Conservation (phyloP, 2,888 invertebrate species). For the Oscheius onirici region DNA sequence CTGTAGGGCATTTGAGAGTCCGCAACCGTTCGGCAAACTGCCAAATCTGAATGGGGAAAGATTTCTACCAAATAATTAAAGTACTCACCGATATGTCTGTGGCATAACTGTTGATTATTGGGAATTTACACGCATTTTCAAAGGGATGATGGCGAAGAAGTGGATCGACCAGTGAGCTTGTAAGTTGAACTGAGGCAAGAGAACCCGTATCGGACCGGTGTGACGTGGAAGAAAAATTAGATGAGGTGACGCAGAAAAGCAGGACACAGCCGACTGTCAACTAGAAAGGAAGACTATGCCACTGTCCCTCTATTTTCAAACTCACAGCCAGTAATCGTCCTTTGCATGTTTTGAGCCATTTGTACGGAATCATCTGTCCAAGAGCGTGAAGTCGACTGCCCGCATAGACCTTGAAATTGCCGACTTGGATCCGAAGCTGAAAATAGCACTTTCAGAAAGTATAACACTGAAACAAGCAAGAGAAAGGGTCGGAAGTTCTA, state of each 20-base stretch:
- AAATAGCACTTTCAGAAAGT: too few species aligned
- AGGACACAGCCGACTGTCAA: constrained; percentile 12
- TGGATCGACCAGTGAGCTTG: background rate
- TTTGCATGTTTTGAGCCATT: constrained; percentile 10
- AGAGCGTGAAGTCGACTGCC: too few species aligned
- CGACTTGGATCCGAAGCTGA: too few species aligned
- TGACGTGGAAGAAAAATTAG: background rate
- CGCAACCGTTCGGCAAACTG: constrained; percentile 37
- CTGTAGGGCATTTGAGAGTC: constrained; percentile 37
- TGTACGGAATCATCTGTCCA: background rate
- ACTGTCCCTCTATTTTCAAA: background rate
- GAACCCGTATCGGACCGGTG: background rate
- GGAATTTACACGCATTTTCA: constrained; percentile 48
- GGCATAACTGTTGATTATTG: constrained; percentile 41
- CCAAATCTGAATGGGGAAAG: constrained; percentile 1
- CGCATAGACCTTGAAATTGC: too few species aligned
- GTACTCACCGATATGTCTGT: constrained; percentile 21
- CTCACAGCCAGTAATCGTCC: constrained; percentile 8
- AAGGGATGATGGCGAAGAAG: constrained; percentile 41
- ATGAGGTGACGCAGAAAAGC: constrained; percentile 5
- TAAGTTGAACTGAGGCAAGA: too few species aligned
- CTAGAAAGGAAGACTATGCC: constrained; percentile 1
- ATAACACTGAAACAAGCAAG: too few species aligned
- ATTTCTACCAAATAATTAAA: background rate
- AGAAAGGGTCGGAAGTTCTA: too few species aligned